These are phyloP conservation scores for Amaurobius ferox DNA, from an alignment of 2,888 invertebrate genomes.

Conservation along the genomic window DNA sequence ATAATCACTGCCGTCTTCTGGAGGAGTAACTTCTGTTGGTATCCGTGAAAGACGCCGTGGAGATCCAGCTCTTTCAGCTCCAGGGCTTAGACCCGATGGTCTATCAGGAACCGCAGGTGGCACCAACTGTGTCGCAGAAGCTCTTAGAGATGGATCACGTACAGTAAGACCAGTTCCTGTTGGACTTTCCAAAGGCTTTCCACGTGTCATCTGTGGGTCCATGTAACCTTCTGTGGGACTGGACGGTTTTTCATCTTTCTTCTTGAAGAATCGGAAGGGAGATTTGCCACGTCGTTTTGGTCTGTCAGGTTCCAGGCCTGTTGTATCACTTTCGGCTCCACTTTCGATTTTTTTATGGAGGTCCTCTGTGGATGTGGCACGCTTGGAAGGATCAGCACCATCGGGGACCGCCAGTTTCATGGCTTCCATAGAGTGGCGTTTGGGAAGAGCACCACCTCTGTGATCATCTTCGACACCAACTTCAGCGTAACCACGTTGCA, in stretches of 20 bases:
- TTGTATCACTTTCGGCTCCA: conserved; percentile 72
- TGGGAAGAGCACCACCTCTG: conserved; percentile 33
- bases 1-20: conserved; percentile 62
- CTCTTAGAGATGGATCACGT: conserved; percentile 48
- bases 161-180: conserved; percentile 43
- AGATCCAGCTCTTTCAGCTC: conserved; percentile 72
- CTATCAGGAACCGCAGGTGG: conserved; percentile 83
- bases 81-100: conserved; percentile 78
- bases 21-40: conserved; percentile 61
- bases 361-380: conserved; percentile 73
- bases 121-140: conserved; percentile 78
- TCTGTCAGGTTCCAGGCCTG: conserved; percentile 78
- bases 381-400: conserved; percentile 50
- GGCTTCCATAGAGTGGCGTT: conserved; percentile 74
- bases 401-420: conserved; percentile 70
- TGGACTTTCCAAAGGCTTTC: conserved; percentile 32
- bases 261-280: conserved; percentile 95
- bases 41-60: conserved; percentile 57
- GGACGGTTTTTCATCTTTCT: conserved; percentile 80
- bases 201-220: conserved; percentile 22
- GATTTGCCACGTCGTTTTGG: conserved; percentile 88
- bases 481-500: conserved; percentile 89
- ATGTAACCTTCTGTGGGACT: conserved; percentile 17
- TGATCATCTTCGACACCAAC: conserved; percentile 86
- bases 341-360: conserved; percentile 65